A percentile compares a stretch with the other conserved stretches of the same genome.
Conservation (phyloP, 2,797 vertebrate species). For the Pteropus rufus region DNA sequence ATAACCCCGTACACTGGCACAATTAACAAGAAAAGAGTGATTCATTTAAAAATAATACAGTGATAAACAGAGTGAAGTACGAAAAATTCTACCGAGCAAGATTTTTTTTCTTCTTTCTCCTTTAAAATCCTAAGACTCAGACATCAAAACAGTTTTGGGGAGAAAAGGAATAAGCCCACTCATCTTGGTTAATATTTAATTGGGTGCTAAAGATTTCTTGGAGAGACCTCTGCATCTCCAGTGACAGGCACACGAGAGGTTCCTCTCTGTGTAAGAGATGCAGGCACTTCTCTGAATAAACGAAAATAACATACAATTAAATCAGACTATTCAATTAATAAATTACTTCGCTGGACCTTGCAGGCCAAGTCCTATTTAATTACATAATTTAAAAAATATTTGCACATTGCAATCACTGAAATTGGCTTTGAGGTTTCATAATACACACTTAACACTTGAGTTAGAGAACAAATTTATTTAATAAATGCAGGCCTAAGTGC, state of each 20-base stretch:
- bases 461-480: slow-evolving; percentile 86
- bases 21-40: slow-evolving; percentile 70
- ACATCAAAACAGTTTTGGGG: slow-evolving; percentile 79
- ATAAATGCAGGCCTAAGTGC: slow-evolving; percentile 85
- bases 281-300: slow-evolving; percentile 78
- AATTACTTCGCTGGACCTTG: slow-evolving; percentile 83
- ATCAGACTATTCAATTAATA: slow-evolving; percentile 85
- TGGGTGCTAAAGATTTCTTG: slow-evolving; percentile 79
- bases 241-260: slow-evolving; percentile 71
- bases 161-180: slow-evolving; percentile 73
- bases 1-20: slow-evolving; percentile 63
- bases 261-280: slow-evolving; percentile 75
- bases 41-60: slow-evolving; percentile 78
- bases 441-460: slow-evolving; percentile 85
- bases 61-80: slow-evolving; percentile 75
- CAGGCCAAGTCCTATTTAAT: slow-evolving; percentile 83
- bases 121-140: slow-evolving; percentile 64
- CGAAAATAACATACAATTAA: slow-evolving; percentile 83
- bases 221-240: slow-evolving; percentile 75
- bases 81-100: slow-evolving; percentile 63
- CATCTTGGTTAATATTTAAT: slow-evolving; percentile 82
- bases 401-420: slow-evolving; percentile 82
- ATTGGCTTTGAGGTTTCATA: slow-evolving; percentile 83
- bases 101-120: not conserved
- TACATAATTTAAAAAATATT: slow-evolving; percentile 87